Evolutionary conservation across 2,797 vertebrate genomes (phyloP).

Genomic region (Platalea minor): DNA sequence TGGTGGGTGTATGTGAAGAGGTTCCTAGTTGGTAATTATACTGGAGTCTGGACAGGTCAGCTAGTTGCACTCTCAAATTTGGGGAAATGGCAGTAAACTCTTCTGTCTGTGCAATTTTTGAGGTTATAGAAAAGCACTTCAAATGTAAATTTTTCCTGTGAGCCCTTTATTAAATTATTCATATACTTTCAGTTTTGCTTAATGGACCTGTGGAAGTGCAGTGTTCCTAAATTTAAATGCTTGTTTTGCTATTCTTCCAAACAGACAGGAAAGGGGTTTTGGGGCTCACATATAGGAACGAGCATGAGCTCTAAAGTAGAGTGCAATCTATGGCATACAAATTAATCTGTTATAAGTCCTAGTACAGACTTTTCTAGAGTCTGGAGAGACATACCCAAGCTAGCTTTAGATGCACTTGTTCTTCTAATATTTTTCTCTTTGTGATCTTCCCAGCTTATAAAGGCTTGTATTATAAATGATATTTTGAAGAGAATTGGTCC

Average conservation of each 20-base stretch:
- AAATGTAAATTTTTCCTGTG: neutral
- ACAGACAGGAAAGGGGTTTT: neutral
- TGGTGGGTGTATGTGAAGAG: neutral
- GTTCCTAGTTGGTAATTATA: neutral
- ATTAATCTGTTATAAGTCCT: neutral
- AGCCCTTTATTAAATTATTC: neutral
- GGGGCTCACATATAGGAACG: neutral
- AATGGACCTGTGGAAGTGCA: neutral
- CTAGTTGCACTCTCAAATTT: neutral
- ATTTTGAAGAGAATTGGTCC: neutral
- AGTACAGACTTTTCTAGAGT: neutral
- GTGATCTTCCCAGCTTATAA: neutral
- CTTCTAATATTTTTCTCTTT: neutral
- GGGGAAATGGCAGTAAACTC: accelerated
- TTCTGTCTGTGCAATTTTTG: neutral
- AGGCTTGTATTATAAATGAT: neutral
- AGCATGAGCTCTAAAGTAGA: neutral
- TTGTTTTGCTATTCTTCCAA: neutral
- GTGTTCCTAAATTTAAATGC: neutral
- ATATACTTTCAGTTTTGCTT: neutral
- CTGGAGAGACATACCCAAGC: neutral
- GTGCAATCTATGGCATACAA: neutral
- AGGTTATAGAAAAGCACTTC: neutral
- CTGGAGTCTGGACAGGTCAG: neutral
- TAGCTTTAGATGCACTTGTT: neutral